Percentiles rank a stretch among this genome's conserved stretches.
phyloP scores from a whole-genome alignment of 2,888 invertebrate species.

The Melipona bicolor region DNA sequence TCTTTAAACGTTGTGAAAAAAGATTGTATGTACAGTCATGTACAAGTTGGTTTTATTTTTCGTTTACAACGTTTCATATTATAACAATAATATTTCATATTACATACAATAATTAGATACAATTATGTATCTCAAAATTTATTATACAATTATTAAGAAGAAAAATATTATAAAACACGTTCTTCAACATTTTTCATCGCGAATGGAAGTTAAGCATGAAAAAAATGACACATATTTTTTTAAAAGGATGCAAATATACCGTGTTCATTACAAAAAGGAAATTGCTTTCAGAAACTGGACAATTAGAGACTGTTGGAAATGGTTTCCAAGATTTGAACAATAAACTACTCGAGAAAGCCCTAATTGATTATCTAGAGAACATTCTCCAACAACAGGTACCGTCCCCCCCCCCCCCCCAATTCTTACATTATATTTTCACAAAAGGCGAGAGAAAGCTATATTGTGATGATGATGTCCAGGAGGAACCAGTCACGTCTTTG shows the following conservation, averaged over 20 bases:
- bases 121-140: too few species aligned
- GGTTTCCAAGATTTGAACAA: conserved; percentile 81
- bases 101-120: too few species aligned
- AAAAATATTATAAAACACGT: too few species aligned
- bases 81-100: too few species aligned
- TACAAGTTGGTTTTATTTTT: too few species aligned
- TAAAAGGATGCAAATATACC: not conserved
- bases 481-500: conserved; percentile 72
- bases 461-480: conserved; percentile 35
- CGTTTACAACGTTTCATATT: too few species aligned
- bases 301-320: conserved; percentile 83
- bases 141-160: too few species aligned
- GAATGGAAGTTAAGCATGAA: too few species aligned
- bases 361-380: conserved; percentile 76
- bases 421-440: not conserved
- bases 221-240: too few species aligned
- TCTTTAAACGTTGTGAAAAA: too few species aligned
- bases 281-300: conserved; percentile 74
- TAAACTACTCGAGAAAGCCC: conserved; percentile 73
- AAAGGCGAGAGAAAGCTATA: not conserved
- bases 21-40: too few species aligned
- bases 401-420: not conserved
- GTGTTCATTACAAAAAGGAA: not conserved
- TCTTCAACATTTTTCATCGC: too few species aligned
- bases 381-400: conserved; percentile 71